Conservation (phyloP, 2,113 vertebrate species). For the Hippocampus abdominalis region DNA sequence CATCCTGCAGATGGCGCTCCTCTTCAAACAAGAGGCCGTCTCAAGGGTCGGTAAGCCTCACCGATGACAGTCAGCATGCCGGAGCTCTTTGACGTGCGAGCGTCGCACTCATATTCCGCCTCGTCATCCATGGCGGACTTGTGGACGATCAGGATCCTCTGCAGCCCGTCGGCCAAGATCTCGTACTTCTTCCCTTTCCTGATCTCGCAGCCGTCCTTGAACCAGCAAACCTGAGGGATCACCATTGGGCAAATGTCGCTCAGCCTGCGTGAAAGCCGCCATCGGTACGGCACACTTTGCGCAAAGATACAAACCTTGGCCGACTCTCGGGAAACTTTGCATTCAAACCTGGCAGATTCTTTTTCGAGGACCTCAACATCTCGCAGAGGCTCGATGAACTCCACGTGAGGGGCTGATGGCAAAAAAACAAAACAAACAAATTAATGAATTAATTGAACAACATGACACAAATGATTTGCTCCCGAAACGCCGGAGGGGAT, state of each 20-base stretch:
- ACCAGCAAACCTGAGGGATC: conserved; percentile 84
- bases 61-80: conserved; percentile 93
- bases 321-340: conserved; percentile 91
- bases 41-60: conserved; percentile 51
- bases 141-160: conserved; percentile 84
- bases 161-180: conserved; percentile 85
- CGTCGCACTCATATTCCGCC: conserved; percentile 96
- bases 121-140: conserved; percentile 93
- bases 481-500: not conserved
- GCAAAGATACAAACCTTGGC: conserved; percentile 77
- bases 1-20: not conserved
- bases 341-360: conserved; percentile 90
- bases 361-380: conserved; percentile 95
- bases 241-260: not conserved
- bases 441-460: too few species aligned
- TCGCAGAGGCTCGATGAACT: conserved; percentile 88
- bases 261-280: too few species aligned
- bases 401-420: conserved; percentile 84
- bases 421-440: not conserved
- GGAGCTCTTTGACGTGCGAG: conserved; percentile 83
- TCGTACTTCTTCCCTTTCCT: conserved; percentile 97
- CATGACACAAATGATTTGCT: not conserved
- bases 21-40: not conserved
- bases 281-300: too few species aligned
- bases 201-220: conserved; percentile 92